Evolutionary conservation across 2,113 vertebrate genomes (phyloP).

Genomic region (Urocolius indicus): DNA sequence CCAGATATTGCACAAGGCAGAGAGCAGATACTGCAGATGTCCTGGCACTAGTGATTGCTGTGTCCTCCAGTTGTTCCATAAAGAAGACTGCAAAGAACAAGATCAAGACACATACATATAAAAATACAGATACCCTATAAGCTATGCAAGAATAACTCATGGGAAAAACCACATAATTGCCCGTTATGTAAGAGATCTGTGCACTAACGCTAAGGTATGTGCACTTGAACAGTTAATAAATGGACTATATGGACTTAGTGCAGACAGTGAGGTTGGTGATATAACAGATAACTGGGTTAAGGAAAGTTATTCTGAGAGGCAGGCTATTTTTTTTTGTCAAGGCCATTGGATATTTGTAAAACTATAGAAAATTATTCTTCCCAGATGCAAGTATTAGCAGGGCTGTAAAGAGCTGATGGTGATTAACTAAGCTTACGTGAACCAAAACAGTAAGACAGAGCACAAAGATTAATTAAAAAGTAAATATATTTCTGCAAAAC

Average conservation of each 20-base stretch:
- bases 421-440: not conserved
- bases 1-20: not conserved
- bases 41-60: not conserved
- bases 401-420: not conserved
- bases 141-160: not conserved
- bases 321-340: not conserved
- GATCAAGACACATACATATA: not conserved
- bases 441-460: not conserved
- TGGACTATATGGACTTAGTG: not conserved
- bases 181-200: not conserved
- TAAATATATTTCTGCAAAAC: not conserved
- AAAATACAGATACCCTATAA: not conserved
- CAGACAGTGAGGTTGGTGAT: not conserved
- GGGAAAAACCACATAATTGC: not conserved
- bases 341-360: not conserved
- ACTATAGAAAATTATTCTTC: not conserved
- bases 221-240: slow-evolving; percentile 28
- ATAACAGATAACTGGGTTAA: not conserved
- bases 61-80: not conserved
- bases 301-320: not conserved
- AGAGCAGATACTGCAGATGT: not conserved
- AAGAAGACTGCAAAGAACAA: not conserved
- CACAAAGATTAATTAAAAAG: not conserved
- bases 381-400: not conserved
- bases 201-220: slow-evolving; percentile 17